Evolutionary conservation across 2,113 vertebrate genomes (phyloP), one percentile per base, ranked within the genome.

Genomic region (Agelaius phoeniceus): DNA sequence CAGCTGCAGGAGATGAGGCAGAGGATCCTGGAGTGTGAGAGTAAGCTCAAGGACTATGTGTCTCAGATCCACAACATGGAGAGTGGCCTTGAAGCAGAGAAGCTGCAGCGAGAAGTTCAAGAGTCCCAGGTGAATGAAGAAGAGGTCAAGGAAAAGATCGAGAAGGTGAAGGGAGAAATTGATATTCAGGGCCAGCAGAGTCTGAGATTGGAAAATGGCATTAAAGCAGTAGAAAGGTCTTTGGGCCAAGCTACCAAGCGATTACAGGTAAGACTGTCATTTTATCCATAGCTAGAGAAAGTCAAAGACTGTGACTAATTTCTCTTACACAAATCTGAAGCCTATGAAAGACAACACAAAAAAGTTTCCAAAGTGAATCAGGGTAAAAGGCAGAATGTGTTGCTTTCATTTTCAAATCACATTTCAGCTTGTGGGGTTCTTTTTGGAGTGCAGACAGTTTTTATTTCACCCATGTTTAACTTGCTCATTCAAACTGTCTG

Each of bases 141-240:
- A 84, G 99, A 99, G 39, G 98, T 99, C 49, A 98, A 98, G 83
- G 98, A 98, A 48, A 99, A 99, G 93, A 98, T 99, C 1, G 98
- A 99, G 41, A 98, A 99, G 84, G 98, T 99, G 84, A 98, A 97
- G 72, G 97, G 98, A 5, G 99, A 99, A 82, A 97, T 99, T 21
- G 99, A 99, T 90, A 73, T 98, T 63, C 99, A 99, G 91, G 98
- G 98, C 67, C 99, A 99, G 90, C 99, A 99, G 81, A 99, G 98
- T 20, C 96, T 99, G 37, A 98, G 99, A 84, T 89, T 99, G 95
- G 99, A 99, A 95, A 99, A 99, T 33, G 99, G 99, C 87, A 99
- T 98, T 95, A 98, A 99, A 94, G 99, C 99, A 5, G 98, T 99
- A 79, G 99, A 99, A 83, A 96, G 99, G 57, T 99, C 99, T 15